These are phyloP conservation scores for Sipha maydis DNA, from an alignment of 2,888 invertebrate genomes.

Conservation along the genomic window DNA sequence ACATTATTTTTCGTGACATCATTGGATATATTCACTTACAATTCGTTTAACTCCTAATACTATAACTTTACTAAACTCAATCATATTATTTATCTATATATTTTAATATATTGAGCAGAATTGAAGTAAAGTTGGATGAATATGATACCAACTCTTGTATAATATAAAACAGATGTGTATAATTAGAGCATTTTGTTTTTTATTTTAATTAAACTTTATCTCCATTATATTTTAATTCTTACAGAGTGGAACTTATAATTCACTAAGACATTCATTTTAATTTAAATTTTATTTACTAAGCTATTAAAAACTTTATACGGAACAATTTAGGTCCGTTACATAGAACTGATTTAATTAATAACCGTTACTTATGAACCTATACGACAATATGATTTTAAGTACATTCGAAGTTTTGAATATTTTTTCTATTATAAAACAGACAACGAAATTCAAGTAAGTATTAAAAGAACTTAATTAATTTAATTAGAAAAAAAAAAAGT, in stretches of 20 bases:
- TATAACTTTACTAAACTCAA: background rate
- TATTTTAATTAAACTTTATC: conserved; percentile 25
- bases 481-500: too few species aligned
- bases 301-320: background rate
- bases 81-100: too few species aligned
- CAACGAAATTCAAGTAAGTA: too few species aligned
- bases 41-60: background rate
- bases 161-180: background rate
- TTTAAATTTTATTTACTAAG: conserved; percentile 9
- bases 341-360: background rate
- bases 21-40: conserved; percentile 5
- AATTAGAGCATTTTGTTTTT: background rate
- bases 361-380: too few species aligned
- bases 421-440: too few species aligned
- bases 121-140: conserved; percentile 7
- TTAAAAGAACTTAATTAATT: too few species aligned
- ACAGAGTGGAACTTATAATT: background rate
- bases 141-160: background rate
- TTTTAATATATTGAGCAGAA: background rate
- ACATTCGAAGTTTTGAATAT: too few species aligned
- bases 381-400: too few species aligned
- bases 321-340: background rate
- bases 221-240: background rate
- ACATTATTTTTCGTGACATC: background rate
- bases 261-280: background rate